Evolutionary conservation across 1,140 invertebrate genomes (phyloP).

Genomic region (Caenorhabditis brenneri): DNA sequence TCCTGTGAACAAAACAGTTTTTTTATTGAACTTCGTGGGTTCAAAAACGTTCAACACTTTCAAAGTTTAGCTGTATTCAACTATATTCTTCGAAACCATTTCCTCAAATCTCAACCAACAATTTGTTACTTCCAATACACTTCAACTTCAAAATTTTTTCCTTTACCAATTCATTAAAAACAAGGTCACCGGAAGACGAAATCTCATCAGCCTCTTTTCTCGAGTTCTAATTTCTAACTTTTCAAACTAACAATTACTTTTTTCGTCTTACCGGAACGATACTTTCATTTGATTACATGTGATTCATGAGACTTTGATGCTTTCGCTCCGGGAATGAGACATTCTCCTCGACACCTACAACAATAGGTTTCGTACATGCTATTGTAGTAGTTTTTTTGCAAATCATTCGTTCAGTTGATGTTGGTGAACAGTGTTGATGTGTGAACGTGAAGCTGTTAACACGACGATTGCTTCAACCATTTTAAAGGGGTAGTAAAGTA

Average conservation of each 20-base stretch:
- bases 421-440: too few species aligned
- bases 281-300: slow-evolving; percentile 23
- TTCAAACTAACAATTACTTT: slow-evolving; percentile 30
- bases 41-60: too few species aligned
- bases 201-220: neutral
- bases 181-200: slow-evolving; percentile 7
- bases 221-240: slow-evolving; percentile 1
- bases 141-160: neutral
- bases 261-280: neutral
- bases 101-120: too few species aligned
- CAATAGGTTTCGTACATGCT: neutral
- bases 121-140: neutral
- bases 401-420: too few species aligned
- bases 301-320: neutral
- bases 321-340: neutral
- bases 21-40: too few species aligned
- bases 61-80: neutral
- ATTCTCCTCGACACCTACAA: neutral
- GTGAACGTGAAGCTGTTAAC: too few species aligned
- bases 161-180: neutral
- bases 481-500: too few species aligned
- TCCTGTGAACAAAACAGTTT: too few species aligned
- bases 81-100: too few species aligned
- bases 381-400: too few species aligned
- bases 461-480: too few species aligned